Conservation (phyloP, 2,888 invertebrate genomes). For the Drosophila emarginata region DNA sequence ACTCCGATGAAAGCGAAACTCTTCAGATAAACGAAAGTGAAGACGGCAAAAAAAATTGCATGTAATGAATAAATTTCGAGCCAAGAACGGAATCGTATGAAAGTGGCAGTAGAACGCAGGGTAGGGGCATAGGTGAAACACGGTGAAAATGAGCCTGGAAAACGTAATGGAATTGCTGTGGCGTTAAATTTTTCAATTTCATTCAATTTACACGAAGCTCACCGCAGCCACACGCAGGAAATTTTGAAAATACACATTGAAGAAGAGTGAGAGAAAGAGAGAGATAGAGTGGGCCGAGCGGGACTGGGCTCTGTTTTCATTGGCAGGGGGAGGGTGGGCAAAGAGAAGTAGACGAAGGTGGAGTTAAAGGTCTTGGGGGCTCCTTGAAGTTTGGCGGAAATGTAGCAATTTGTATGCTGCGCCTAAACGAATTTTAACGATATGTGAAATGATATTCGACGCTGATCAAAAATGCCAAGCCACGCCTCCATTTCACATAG, state of each 20-base stretch:
- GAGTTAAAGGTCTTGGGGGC: constrained; percentile 14
- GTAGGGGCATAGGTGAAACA: constrained; percentile 40
- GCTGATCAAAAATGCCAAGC: constrained; percentile 69
- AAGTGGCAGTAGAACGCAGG: neutral
- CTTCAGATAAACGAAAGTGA: constrained; percentile 73
- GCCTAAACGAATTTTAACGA: constrained; percentile 80
- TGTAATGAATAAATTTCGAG: constrained; percentile 79
- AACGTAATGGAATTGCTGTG: constrained; percentile 76
- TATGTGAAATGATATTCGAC: constrained; percentile 79
- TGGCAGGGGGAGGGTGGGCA: neutral
- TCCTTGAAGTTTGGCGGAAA: constrained; percentile 63
- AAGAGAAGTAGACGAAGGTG: constrained; percentile 1
- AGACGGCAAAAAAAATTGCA: constrained; percentile 71
- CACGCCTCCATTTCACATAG: constrained; percentile 36
- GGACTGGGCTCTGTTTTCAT: neutral
- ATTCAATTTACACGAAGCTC: constrained; percentile 78
- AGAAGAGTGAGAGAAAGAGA: constrained; percentile 24
- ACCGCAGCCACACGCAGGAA: constrained; percentile 49
- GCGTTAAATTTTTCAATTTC: constrained; percentile 80
- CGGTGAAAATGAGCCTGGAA: constrained; percentile 75
- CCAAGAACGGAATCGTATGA: constrained; percentile 31
- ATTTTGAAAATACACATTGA: constrained; percentile 49
- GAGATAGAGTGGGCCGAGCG: neutral
- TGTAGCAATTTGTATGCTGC: constrained; percentile 79
- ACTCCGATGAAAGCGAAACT: constrained; percentile 52